Conservation (phyloP, 1,140 invertebrate genomes). For the Euwallacea fornicatus region DNA sequence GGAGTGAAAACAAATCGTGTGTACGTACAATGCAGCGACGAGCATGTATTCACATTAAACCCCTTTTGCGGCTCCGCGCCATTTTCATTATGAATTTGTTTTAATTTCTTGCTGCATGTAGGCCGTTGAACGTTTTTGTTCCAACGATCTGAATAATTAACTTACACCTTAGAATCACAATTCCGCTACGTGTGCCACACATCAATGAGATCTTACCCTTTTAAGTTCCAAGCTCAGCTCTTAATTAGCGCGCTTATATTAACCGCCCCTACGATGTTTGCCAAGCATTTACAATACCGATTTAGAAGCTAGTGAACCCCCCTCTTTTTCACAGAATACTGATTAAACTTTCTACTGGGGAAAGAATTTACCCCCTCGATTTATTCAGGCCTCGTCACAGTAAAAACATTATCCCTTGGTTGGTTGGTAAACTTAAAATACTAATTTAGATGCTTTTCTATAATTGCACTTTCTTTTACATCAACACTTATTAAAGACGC, state of each 20-base stretch:
- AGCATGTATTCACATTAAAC: constrained; percentile 15
- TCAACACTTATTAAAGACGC: too few species aligned
- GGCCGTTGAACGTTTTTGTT: constrained; percentile 43
- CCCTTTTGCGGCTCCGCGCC: constrained; percentile 3
- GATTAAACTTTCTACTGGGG: too few species aligned
- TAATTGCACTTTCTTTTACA: too few species aligned
- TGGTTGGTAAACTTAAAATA: too few species aligned
- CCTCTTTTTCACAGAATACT: constrained; percentile 3
- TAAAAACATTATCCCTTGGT: too few species aligned
- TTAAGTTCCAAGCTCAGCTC: constrained; percentile 43
- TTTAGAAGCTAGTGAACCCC: constrained; percentile 25
- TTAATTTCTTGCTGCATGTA: constrained; percentile 38
- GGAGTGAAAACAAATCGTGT: constrained; percentile 13
- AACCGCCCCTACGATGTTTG: constrained; percentile 35
- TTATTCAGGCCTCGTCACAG: too few species aligned
- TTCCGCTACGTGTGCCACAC: constrained; percentile 51
- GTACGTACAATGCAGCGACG: constrained; percentile 20
- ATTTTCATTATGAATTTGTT: constrained; percentile 37
- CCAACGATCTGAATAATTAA: constrained; percentile 51
- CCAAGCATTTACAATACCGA: constrained; percentile 36
- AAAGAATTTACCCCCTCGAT: too few species aligned
- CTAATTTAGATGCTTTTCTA: too few species aligned
- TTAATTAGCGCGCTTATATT: constrained; percentile 52
- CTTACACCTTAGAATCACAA: constrained; percentile 53
- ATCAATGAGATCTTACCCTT: constrained; percentile 46